phyloP scores from a whole-genome alignment of 1,140 invertebrate species.

The Brachionus rubens region DNA sequence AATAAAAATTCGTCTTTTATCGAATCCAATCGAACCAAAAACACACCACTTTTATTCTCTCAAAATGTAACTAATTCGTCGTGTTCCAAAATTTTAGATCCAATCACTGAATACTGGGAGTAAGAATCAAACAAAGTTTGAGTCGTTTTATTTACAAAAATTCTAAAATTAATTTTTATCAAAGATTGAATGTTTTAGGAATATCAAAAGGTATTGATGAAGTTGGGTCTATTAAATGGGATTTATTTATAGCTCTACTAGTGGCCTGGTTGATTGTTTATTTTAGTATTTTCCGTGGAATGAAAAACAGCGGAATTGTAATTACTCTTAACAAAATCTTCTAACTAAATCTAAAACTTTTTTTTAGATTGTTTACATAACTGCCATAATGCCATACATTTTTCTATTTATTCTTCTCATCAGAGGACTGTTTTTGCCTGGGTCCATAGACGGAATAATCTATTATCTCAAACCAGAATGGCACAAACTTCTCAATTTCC shows the following conservation, averaged over 20 bases:
- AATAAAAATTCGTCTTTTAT: not conserved
- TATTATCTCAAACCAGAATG: constrained; percentile 49
- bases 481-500: constrained; percentile 42
- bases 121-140: no score
- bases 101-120: constrained; percentile 45
- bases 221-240: constrained; percentile 53
- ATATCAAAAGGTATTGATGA: constrained; percentile 49
- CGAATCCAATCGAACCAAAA: not conserved
- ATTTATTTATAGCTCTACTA: constrained; percentile 53
- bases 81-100: constrained; percentile 5
- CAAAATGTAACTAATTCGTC: not conserved
- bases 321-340: constrained; percentile 37
- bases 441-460: constrained; percentile 47
- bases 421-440: constrained; percentile 79
- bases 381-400: constrained; percentile 49
- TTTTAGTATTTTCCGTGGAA: constrained; percentile 55
- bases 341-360: not conserved
- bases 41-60: not conserved
- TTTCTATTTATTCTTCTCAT: constrained; percentile 48
- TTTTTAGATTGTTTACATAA: constrained; percentile 48
- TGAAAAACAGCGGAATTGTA: constrained; percentile 56
- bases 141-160: no score
- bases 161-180: not conserved
- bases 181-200: constrained; percentile 46
- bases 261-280: constrained; percentile 54